Percentiles rank a stretch among this genome's conserved stretches.
Evolutionary conservation across 2,113 vertebrate species (phyloP).

Genomic region (Tragelaphus strepsiceros): DNA sequence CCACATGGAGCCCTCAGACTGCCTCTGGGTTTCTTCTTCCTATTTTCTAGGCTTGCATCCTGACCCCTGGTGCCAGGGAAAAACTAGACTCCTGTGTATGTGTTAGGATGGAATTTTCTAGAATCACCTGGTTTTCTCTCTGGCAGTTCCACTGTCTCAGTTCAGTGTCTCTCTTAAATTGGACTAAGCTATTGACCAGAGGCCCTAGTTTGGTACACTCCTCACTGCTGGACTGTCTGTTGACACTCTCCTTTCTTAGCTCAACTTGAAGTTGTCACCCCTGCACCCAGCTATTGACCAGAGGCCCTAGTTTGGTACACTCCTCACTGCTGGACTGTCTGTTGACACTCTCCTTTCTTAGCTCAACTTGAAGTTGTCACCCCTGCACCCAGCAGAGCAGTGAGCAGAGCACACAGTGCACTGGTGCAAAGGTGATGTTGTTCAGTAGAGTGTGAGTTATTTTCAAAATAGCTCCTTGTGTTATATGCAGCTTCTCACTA

Average conservation of each 20-base stretch:
- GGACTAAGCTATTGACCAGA: not conserved
- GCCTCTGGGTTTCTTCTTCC: not conserved
- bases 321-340: not conserved
- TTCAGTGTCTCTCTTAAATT: not conserved
- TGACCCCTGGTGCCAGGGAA: not conserved
- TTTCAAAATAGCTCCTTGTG: not conserved
- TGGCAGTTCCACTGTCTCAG: not conserved
- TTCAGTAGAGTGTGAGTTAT: not conserved
- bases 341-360: not conserved
- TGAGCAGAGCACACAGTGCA: not conserved
- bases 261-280: not conserved
- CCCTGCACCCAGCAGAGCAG: not conserved
- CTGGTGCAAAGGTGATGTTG: not conserved
- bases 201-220: not conserved
- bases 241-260: not conserved
- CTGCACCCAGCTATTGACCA: not conserved
- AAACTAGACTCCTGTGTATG: not conserved
- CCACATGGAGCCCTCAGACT: not conserved
- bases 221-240: not conserved
- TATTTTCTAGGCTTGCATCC: not conserved
- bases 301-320: not conserved
- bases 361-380: not conserved
- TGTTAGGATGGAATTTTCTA: slow-evolving; percentile 20
- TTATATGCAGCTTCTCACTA: not conserved
- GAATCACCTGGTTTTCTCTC: not conserved